These are phyloP conservation scores for Linepithema humile DNA, from an alignment of 1,140 invertebrate species.

Conservation along the genomic window DNA sequence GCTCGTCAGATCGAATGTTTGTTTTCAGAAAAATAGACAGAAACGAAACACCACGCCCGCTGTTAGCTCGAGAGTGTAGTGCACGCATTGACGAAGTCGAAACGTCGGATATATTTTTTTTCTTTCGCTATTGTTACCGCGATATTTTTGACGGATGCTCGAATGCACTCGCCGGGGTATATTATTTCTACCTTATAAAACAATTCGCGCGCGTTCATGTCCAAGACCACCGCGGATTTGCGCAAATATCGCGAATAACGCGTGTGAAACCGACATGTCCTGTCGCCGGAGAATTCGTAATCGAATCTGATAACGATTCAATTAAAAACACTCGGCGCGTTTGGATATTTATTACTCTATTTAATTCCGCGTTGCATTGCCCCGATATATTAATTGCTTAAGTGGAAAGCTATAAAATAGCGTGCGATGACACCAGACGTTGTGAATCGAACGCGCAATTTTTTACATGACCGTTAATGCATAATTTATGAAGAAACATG, in stretches of 20 bases:
- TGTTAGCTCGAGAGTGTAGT: constrained; percentile 64
- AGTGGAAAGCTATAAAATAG: constrained; percentile 27
- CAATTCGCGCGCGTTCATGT: constrained; percentile 21
- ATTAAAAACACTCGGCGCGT: constrained; percentile 39
- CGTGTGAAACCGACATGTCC: neutral
- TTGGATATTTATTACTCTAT: constrained; percentile 24
- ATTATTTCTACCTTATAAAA: constrained; percentile 54
- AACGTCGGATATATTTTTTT: constrained; percentile 54
- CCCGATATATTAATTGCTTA: constrained; percentile 36
- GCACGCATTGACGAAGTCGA: constrained; percentile 57
- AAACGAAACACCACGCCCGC: constrained; percentile 63
- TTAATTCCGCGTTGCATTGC: neutral
- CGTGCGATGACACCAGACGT: neutral
- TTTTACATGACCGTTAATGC: constrained; percentile 12
- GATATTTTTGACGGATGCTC: constrained; percentile 64
- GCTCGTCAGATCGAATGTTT: constrained; percentile 73
- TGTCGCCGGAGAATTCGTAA: constrained; percentile 10
- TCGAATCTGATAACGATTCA: constrained; percentile 37
- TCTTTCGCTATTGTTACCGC: constrained; percentile 42
- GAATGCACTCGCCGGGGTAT: constrained; percentile 52
- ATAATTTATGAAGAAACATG: constrained; percentile 24
- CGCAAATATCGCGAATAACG: constrained; percentile 54
- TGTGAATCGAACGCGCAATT: neutral
- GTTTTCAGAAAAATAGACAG: constrained; percentile 73
- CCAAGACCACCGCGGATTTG: constrained; percentile 46